Evolutionary conservation across 1,140 invertebrate genomes (phyloP).

Genomic region (Danaus melanippus): DNA sequence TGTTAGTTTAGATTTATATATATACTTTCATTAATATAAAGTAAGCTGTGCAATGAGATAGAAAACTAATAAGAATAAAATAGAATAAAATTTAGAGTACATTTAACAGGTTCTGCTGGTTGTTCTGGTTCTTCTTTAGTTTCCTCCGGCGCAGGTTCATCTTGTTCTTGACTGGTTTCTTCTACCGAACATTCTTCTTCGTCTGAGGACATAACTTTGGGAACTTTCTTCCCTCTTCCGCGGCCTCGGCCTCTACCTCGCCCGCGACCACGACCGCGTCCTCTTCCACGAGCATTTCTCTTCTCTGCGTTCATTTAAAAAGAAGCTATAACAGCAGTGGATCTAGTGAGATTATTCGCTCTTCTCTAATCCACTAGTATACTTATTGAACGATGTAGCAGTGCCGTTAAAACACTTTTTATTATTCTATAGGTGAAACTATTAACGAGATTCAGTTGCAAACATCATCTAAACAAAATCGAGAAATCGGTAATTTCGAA

Average conservation of each 20-base stretch:
- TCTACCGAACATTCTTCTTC: slow-evolving; percentile 78
- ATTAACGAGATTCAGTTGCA: too few species aligned
- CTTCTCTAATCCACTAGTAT: too few species aligned
- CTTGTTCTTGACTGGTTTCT: slow-evolving; percentile 66
- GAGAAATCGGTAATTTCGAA: too few species aligned
- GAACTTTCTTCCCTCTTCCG: slow-evolving; percentile 80
- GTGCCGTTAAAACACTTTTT: too few species aligned
- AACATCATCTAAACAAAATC: too few species aligned
- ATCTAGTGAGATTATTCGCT: too few species aligned
- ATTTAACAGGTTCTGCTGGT: slow-evolving; percentile 68
- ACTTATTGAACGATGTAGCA: too few species aligned
- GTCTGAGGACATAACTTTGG: slow-evolving; percentile 82
- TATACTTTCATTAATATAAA: neutral
- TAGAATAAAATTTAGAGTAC: slow-evolving; percentile 28
- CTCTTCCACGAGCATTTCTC: slow-evolving; percentile 72
- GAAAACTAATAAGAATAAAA: neutral
- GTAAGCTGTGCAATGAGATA: neutral
- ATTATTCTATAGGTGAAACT: too few species aligned
- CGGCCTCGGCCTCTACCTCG: slow-evolving; percentile 78
- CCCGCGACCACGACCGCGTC: slow-evolving; percentile 76
- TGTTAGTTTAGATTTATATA: neutral
- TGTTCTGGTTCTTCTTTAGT: slow-evolving; percentile 68
- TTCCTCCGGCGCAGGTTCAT: slow-evolving; percentile 56
- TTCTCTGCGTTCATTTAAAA: slow-evolving; percentile 69
- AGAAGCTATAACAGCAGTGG: too few species aligned